Conservation (phyloP, 2,113 vertebrate genomes). For the Climacteris rufus region DNA sequence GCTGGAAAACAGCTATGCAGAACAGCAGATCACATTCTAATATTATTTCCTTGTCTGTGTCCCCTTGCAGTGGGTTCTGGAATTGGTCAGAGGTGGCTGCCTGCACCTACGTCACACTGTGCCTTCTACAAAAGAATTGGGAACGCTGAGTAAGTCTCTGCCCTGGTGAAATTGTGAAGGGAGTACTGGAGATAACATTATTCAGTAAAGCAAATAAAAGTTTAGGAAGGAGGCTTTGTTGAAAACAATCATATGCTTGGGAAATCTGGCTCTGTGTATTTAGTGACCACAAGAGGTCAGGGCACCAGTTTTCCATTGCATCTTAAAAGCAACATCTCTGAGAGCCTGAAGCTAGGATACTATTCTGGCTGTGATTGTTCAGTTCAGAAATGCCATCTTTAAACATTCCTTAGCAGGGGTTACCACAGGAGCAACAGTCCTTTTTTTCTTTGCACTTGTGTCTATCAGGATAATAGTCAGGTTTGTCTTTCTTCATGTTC, state of each 20-base stretch:
- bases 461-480: background rate
- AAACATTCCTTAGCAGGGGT: background rate
- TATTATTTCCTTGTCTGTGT: background rate
- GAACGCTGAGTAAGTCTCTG: background rate
- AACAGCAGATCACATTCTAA: background rate
- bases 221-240: background rate
- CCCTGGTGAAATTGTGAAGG: background rate
- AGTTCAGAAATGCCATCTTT: background rate
- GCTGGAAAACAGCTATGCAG: background rate
- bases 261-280: slow-evolving; percentile 14
- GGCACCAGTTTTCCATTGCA: background rate
- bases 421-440: background rate
- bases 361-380: background rate
- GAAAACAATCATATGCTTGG: slow-evolving; percentile 1
- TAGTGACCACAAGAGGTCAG: slow-evolving; percentile 60
- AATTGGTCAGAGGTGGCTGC: background rate
- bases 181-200: background rate
- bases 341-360: background rate
- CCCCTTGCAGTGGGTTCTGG: background rate
- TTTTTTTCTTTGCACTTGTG: background rate
- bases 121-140: background rate
- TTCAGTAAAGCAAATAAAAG: background rate
- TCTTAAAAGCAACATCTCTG: background rate
- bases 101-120: background rate
- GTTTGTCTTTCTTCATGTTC: background rate